Evolutionary conservation across 1,140 invertebrate genomes (phyloP).

Genomic region (Pygmarrhopalites habei): DNA sequence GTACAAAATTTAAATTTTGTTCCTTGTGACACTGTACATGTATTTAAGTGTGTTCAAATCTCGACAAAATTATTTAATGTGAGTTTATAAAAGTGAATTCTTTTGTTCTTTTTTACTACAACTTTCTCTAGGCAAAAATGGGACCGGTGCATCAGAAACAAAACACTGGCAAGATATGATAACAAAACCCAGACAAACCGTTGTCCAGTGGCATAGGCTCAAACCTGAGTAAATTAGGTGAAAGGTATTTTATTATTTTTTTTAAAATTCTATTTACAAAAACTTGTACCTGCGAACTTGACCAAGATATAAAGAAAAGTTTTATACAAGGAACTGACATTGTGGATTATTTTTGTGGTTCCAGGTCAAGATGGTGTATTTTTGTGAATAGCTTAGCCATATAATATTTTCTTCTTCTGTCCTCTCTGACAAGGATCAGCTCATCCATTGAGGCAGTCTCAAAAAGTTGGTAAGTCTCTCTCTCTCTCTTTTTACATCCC

Average conservation of each 20-base stretch:
- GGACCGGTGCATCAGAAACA: conserved; percentile 80
- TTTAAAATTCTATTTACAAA: too few species aligned
- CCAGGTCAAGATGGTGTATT: conserved; percentile 28
- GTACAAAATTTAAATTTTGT: too few species aligned
- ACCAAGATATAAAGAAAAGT: too few species aligned
- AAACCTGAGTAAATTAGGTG: conserved; percentile 45
- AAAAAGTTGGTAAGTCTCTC: conserved; percentile 13
- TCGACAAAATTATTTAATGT: too few species aligned
- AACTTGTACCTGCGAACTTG: too few species aligned
- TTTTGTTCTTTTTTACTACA: too few species aligned
- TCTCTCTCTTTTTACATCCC: neutral
- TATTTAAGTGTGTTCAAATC: too few species aligned
- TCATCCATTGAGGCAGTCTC: conserved; percentile 16
- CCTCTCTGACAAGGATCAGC: conserved; percentile 10
- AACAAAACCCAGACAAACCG: conserved; percentile 83
- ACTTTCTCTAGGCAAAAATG: conserved; percentile 79
- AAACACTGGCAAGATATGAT: conserved; percentile 97
- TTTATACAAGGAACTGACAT: too few species aligned
- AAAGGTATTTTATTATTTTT: too few species aligned
- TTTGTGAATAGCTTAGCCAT: conserved; percentile 31
- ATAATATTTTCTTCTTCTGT: conserved; percentile 26
- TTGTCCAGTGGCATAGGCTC: conserved; percentile 52
- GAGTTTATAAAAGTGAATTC: too few species aligned
- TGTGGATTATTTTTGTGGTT: too few species aligned
- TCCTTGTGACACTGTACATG: too few species aligned